These are phyloP conservation scores for Pterophyllum scalare DNA, from an alignment of 2,113 vertebrate genomes.

Conservation along the genomic window DNA sequence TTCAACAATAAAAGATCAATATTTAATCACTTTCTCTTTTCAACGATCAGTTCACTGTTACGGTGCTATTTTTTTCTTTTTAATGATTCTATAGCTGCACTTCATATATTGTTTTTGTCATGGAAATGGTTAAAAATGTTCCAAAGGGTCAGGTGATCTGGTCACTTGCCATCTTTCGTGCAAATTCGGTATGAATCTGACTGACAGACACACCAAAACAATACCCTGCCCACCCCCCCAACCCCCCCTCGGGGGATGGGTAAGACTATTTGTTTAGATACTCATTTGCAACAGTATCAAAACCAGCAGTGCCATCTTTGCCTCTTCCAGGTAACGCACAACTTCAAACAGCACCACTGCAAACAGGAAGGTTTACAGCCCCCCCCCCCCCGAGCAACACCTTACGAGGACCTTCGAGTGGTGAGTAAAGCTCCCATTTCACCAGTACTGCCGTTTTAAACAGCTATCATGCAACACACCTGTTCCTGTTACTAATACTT, in stretches of 20 bases:
- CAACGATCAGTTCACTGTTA: not conserved
- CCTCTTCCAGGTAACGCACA: no score
- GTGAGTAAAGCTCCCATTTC: not conserved
- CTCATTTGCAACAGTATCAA: not conserved
- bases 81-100: no score
- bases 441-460: not conserved
- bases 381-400: not conserved
- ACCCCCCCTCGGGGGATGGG: no score
- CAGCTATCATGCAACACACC: not conserved
- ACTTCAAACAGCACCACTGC: not conserved
- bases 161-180: no score
- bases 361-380: not conserved
- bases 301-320: not conserved
- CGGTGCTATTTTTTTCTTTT: accelerated
- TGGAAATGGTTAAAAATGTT: not conserved
- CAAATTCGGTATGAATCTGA: no score
- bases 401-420: not conserved
- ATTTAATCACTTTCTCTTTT: not conserved
- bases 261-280: not conserved
- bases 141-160: not conserved
- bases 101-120: no score
- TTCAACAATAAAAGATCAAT: not conserved
- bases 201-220: no score
- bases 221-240: no score
- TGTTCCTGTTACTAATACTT: no score